Percentiles rank a stretch among this genome's conserved stretches.
phyloP scores from a whole-genome alignment of 2,888 invertebrate species.

The Drosophila meridionalis region DNA sequence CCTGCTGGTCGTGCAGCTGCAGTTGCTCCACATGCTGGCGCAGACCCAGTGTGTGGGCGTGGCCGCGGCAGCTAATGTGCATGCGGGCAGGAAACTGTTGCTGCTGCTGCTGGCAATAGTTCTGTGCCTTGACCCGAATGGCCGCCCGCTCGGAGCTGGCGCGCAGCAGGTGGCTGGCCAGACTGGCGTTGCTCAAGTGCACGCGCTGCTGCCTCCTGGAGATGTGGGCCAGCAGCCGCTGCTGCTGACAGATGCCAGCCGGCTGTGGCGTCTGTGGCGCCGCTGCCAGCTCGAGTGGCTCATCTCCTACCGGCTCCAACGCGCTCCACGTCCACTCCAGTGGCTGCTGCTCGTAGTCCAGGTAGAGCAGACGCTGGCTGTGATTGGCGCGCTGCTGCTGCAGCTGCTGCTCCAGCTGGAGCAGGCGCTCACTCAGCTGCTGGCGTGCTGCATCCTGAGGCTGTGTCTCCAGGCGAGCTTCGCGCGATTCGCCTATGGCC shows the following conservation, averaged over 20 bases:
- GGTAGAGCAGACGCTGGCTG: conserved; percentile 62
- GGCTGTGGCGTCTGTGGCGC: conserved; percentile 13
- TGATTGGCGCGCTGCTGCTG: conserved; percentile 31
- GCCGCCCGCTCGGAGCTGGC: neutral
- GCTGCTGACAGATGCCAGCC: conserved; percentile 54
- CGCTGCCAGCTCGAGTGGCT: conserved; percentile 37
- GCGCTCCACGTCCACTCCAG: conserved; percentile 55
- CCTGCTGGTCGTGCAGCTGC: conserved; percentile 27
- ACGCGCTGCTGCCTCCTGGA: conserved; percentile 46
- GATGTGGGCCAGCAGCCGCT: conserved; percentile 62
- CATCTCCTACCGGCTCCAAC: conserved; percentile 25
- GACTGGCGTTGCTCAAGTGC: conserved; percentile 53
- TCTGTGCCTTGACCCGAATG: conserved; percentile 68
- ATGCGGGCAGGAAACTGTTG: conserved; percentile 67
- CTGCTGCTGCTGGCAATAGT: conserved; percentile 61
- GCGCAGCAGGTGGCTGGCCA: conserved; percentile 47
- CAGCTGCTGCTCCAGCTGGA: conserved; percentile 34
- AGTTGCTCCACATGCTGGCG: conserved; percentile 65
- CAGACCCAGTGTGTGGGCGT: conserved; percentile 67
- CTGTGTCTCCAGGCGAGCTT: neutral
- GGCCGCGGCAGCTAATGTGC: conserved; percentile 59
- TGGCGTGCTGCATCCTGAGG: neutral
- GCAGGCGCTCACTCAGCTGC: conserved; percentile 14
- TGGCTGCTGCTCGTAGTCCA: conserved; percentile 70
- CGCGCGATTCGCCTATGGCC: conserved; percentile 2